These are phyloP conservation scores for Myotis daubentonii DNA, from an alignment of 2,797 vertebrate genomes.

Conservation along the genomic window DNA sequence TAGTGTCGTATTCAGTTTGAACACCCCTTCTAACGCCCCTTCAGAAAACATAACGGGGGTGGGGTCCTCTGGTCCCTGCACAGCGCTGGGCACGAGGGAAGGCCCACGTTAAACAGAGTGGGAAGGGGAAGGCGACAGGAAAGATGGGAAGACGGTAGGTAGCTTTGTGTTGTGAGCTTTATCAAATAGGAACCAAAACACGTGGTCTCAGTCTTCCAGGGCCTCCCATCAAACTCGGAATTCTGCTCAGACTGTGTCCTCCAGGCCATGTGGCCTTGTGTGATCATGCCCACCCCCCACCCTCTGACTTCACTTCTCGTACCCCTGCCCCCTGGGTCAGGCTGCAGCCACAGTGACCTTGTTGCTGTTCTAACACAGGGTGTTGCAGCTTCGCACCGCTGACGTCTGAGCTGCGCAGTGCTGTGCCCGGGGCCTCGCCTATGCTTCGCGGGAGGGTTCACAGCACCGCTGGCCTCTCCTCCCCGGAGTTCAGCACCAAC, in stretches of 20 bases:
- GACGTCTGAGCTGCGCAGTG: background rate
- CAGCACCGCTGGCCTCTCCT: background rate
- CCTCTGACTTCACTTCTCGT: background rate
- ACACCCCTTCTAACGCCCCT: background rate
- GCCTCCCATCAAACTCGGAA: background rate
- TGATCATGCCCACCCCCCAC: too few relatives aligned
- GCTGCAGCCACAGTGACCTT: background rate
- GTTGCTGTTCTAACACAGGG: background rate
- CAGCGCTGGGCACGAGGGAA: background rate
- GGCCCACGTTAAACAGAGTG: background rate
- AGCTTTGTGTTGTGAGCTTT: background rate
- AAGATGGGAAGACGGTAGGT: background rate
- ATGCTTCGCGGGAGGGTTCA: too few relatives aligned
- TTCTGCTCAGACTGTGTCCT: background rate
- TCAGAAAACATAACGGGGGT: background rate
- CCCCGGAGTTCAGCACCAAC: background rate
- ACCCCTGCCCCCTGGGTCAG: rapidly evolving
- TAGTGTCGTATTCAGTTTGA: background rate
- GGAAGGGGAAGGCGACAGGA: background rate
- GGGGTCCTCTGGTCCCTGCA: background rate
- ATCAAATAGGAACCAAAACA: background rate
- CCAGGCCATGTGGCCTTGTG: background rate
- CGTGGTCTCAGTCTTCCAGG: background rate
- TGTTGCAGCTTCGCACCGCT: background rate
- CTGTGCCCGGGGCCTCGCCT: background rate